Conservation (phyloP, 2,888 invertebrate species). For the Mylabris sibirica region DNA sequence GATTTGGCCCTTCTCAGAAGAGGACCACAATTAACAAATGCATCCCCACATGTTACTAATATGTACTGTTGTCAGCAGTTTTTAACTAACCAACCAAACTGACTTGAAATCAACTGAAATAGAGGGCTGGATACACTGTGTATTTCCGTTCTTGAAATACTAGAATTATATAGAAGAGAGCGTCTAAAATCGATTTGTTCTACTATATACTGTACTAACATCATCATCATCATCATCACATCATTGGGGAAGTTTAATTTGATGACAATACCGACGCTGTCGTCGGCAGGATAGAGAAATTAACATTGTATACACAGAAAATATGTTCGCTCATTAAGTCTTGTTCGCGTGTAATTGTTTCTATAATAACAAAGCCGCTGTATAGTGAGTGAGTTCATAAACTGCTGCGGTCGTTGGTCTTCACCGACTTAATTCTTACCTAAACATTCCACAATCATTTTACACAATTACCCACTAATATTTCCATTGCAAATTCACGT, state of each 20-base stretch:
- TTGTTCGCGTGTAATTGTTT: constrained; percentile 50
- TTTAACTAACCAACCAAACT: background rate
- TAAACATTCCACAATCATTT: constrained; percentile 33
- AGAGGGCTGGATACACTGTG: background rate
- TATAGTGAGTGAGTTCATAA: constrained; percentile 43
- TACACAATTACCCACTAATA: constrained; percentile 33
- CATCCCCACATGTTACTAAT: constrained; percentile 9
- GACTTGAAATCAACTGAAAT: background rate
- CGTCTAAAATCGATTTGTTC: background rate
- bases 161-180: background rate
- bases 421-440: constrained; percentile 29
- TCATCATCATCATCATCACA: too few species aligned
- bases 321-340: constrained; percentile 49
- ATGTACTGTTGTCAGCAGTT: background rate
- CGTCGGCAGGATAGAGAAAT: constrained; percentile 46
- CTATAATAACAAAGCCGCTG: constrained; percentile 47
- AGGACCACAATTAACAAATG: constrained; percentile 7
- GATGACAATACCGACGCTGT: background rate
- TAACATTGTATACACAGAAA: constrained; percentile 41
- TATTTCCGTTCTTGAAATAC: background rate
- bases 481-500: constrained; percentile 17
- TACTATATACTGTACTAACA: too few species aligned
- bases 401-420: constrained; percentile 46
- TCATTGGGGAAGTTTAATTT: background rate
- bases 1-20: constrained; percentile 9